A percentile compares a stretch with the other conserved stretches of the same genome.
phyloP scores from a whole-genome alignment of 2,797 vertebrate genomes.

The Amphiprion clarkii region DNA sequence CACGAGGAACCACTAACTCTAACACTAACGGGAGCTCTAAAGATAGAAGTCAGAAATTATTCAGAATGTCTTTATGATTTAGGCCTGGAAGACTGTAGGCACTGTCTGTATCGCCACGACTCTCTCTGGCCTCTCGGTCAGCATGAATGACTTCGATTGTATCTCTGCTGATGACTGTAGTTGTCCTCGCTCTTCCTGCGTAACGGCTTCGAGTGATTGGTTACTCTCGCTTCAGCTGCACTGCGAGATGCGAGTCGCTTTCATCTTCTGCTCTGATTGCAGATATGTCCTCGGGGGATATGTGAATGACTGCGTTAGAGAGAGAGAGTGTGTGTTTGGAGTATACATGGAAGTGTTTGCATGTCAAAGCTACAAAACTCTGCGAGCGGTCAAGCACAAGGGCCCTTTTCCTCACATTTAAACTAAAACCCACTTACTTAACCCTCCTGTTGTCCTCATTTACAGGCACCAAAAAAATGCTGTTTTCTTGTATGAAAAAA shows the following conservation, averaged over 20 bases:
- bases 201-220: constrained; percentile 49
- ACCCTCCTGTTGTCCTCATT: no score
- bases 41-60: background rate
- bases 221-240: constrained; percentile 51
- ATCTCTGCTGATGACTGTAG: constrained; percentile 58
- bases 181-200: constrained; percentile 52
- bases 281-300: constrained; percentile 58
- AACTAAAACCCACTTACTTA: no score
- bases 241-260: constrained; percentile 61
- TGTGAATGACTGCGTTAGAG: constrained; percentile 12
- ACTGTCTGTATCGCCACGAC: constrained; percentile 9
- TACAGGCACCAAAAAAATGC: no score
- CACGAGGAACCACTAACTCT: background rate
- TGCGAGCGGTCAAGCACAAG: constrained; percentile 35
- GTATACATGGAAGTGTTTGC: constrained; percentile 13
- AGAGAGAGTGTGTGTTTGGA: constrained; percentile 24
- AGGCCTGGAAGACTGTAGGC: background rate
- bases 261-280: constrained; percentile 75
- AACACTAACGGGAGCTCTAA: background rate
- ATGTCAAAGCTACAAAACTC: constrained; percentile 15
- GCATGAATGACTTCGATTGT: constrained; percentile 69
- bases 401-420: background rate
- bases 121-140: constrained; percentile 22
- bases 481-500: no score
- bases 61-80: background rate